Percentiles rank a stretch among this genome's conserved stretches.
Evolutionary conservation across 2,888 invertebrate genomes (phyloP).

Genomic region (Rhingia rostrata): DNA sequence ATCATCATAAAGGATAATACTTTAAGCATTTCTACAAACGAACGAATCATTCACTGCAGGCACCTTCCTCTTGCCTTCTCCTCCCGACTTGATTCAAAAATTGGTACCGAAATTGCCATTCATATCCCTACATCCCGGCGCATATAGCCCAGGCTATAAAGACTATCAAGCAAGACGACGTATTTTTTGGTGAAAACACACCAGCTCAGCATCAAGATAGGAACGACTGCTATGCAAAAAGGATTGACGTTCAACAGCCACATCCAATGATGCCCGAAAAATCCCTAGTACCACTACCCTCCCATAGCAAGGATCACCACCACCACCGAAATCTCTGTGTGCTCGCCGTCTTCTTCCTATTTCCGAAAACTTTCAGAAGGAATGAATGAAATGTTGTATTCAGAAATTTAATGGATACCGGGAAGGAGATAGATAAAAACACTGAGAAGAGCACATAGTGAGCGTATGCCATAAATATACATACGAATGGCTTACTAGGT

Average conservation of each 20-base stretch:
- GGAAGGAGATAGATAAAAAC: background rate
- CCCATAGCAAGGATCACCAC: conserved; percentile 1
- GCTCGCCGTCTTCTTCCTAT: conserved; percentile 35
- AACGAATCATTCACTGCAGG: conserved; percentile 65
- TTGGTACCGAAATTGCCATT: conserved; percentile 57
- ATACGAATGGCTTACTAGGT: conserved; percentile 35
- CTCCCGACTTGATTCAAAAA: conserved; percentile 32
- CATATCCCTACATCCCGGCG: background rate
- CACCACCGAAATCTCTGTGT: conserved; percentile 28
- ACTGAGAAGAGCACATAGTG: background rate
- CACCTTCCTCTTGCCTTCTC: conserved; percentile 16
- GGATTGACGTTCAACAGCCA: conserved; percentile 71
- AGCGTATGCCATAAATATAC: conserved; percentile 50
- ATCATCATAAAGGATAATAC: conserved; percentile 70
- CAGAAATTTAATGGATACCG: conserved; percentile 67
- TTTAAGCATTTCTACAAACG: conserved; percentile 73
- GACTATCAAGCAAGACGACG: conserved; percentile 59
- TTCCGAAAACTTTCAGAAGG: conserved; percentile 56
- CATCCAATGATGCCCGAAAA: conserved; percentile 69
- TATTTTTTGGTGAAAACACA: conserved; percentile 27
- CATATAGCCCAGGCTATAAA: conserved; percentile 27
- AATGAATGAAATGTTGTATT: conserved; percentile 74
- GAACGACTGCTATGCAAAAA: conserved; percentile 17
- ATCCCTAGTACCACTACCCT: conserved; percentile 16
- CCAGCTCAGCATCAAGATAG: conserved; percentile 13